Base-by-base conservation (phyloP, 2,113 vertebrate genomes). In the Peromyscus leucopus region DNA sequence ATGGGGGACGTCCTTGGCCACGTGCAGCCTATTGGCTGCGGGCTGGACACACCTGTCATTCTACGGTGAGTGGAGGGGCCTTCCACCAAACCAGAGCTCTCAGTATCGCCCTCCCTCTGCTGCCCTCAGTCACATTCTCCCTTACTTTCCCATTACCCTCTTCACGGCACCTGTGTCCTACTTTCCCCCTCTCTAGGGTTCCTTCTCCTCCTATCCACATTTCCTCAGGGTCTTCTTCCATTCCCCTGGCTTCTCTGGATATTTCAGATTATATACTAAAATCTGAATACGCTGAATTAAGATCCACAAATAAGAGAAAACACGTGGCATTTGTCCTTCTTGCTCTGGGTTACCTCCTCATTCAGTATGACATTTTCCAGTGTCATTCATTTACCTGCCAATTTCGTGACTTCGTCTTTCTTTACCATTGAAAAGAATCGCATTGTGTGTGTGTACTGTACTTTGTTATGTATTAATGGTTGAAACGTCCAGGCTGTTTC, bases 21-120 rank as follows among this genome's bases (percentile, higher is more conserved):
- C 1, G 12, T 48, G 28, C 16, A 48, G 28, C 19, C 28, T 11
- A 9, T 22, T 48, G 42, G 42, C 42, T 67, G 17, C 22, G 28
- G 9, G 5, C 28, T 31, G 26, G 59, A 69, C 28, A 61, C 19
- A 67, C 46, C 24, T 59, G 21, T 26, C 36, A 57, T 21, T 74
- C 24, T 57, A 28, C 15, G 74, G 8, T 1, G 13, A 36, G 69
- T 42, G 1, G 71, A 0, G 3, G 13, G 8, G 28, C 21, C 7
- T 74, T 57, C 9, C 2, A 0, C 16, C 36, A 55, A 33, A 39
- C 8, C 5, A 59, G 17, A 76, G 36, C 11, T 7, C 59, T 22
- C 15, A 16, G 59, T 33, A 2, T 12, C 12, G 0, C 13, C 42
- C 16, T 22, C 57, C 2, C 24, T 71, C n/a, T 33, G 61, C 3